phyloP scores from a whole-genome alignment of 2,888 invertebrate genomes.

The Rhamnusium bicolor region DNA sequence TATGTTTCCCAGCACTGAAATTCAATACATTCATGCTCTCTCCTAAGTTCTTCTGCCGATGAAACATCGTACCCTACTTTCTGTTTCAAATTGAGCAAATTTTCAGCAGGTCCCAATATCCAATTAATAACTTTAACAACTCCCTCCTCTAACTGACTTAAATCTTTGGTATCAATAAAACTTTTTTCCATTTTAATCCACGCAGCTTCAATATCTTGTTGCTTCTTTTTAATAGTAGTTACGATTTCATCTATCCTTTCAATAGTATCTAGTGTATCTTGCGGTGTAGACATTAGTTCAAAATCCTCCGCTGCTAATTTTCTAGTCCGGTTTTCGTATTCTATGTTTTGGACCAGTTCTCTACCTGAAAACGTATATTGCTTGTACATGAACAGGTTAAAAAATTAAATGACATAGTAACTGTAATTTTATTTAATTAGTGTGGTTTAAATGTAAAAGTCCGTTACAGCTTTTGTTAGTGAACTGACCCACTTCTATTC shows the following conservation, averaged over 20 bases:
- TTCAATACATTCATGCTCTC: slow-evolving; percentile 83
- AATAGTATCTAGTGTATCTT: slow-evolving; percentile 77
- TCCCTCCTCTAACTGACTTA: slow-evolving; percentile 76
- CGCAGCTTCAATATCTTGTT: slow-evolving; percentile 75
- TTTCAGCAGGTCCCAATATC: slow-evolving; percentile 85
- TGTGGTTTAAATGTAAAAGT: not conserved
- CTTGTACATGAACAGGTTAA: not conserved
- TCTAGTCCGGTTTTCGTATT: slow-evolving; percentile 68
- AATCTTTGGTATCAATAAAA: slow-evolving; percentile 76
- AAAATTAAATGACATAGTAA: not conserved
- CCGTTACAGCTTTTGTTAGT: not conserved
- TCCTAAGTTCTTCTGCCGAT: slow-evolving; percentile 81
- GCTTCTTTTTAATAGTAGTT: slow-evolving; percentile 75
- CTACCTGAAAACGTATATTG: slow-evolving; percentile 63
- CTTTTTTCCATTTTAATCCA: slow-evolving; percentile 77
- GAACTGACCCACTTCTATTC: not conserved
- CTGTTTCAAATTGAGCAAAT: slow-evolving; percentile 79
- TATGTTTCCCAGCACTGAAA: slow-evolving; percentile 86
- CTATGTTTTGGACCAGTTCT: slow-evolving; percentile 69
- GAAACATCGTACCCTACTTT: slow-evolving; percentile 82
- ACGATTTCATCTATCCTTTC: slow-evolving; percentile 75
- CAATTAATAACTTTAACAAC: slow-evolving; percentile 83
- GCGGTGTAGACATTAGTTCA: slow-evolving; percentile 72
- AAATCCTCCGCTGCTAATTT: slow-evolving; percentile 68
- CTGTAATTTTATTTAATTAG: not conserved